phyloP scores from a whole-genome alignment of 2,113 vertebrate genomes.

The Butastur rufipennis region DNA sequence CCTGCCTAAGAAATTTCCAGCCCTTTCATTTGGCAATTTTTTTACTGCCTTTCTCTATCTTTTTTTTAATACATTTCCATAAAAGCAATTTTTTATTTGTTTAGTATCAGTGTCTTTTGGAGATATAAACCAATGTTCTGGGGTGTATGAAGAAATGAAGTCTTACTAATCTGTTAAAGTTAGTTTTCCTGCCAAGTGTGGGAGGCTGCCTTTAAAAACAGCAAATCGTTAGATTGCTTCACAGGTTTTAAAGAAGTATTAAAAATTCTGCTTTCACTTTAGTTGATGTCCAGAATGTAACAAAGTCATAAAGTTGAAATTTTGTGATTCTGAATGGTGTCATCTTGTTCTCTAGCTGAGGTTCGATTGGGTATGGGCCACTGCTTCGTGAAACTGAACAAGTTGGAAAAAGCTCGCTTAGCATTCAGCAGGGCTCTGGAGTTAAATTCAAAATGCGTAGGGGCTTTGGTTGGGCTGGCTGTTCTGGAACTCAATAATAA shows the following conservation, averaged over 20 bases:
- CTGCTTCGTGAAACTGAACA: conserved; percentile 97
- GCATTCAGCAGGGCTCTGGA: conserved; percentile 94
- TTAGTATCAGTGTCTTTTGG: background rate
- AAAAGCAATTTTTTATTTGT: background rate
- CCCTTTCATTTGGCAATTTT: background rate
- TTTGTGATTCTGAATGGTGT: conserved; percentile 4
- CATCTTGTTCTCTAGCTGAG: conserved; percentile 79
- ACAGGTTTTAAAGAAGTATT: background rate
- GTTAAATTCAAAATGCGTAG: conserved; percentile 95
- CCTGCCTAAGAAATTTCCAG: background rate
- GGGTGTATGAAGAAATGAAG: background rate
- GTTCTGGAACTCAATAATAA: conserved; percentile 98
- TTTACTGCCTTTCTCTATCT: background rate
- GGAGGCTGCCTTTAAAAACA: background rate
- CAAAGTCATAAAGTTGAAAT: background rate
- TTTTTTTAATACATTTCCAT: background rate
- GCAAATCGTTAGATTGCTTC: background rate
- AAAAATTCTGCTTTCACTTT: background rate
- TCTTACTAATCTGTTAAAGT: background rate
- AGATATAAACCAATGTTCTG: background rate
- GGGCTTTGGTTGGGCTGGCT: conserved; percentile 93
- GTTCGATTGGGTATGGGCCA: conserved; percentile 97
- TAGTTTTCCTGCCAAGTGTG: background rate
- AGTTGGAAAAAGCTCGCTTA: conserved; percentile 94
- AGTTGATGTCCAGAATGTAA: background rate